Evolutionary conservation across 23 tunicate genomes (phyloP).

Genomic region (Diplosoma virens): DNA sequence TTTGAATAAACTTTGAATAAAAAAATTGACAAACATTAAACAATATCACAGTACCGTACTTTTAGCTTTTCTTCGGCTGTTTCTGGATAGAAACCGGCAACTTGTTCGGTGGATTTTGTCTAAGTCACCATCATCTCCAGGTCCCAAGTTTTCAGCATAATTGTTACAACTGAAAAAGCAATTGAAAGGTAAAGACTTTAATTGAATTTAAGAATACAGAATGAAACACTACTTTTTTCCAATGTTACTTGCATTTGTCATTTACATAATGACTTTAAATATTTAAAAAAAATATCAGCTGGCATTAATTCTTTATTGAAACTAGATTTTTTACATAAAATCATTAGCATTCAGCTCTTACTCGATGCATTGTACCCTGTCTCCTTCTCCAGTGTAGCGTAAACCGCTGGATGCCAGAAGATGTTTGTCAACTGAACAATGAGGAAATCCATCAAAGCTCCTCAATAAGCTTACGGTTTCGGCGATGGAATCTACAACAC

Average conservation of each 20-base stretch:
- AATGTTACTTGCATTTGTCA: too few relatives aligned
- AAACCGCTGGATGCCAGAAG: conserved; percentile 27
- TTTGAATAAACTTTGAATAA: too few relatives aligned
- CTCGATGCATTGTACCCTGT: conserved; percentile 33
- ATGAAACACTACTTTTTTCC: too few relatives aligned
- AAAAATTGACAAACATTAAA: too few relatives aligned
- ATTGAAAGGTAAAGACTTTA: too few relatives aligned
- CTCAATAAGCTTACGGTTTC: background rate
- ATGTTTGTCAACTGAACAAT: background rate
- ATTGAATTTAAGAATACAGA: too few relatives aligned
- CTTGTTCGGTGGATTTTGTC: conserved; percentile 19
- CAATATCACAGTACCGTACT: too few relatives aligned
- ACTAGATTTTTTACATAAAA: too few relatives aligned
- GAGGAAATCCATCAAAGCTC: background rate
- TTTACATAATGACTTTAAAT: too few relatives aligned
- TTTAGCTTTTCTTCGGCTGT: too few relatives aligned
- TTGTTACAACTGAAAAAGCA: conserved; percentile 31
- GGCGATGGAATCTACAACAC: background rate
- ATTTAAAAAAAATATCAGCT: too few relatives aligned
- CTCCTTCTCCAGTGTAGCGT: conserved; percentile 25
- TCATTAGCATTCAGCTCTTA: background rate
- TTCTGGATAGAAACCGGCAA: background rate
- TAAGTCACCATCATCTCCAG: conserved; percentile 28
- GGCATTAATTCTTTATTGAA: too few relatives aligned
- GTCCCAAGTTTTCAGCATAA: conserved; percentile 18